phyloP scores from a whole-genome alignment of 2,888 invertebrate genomes.

The Chalcosyrphus nemorum region DNA sequence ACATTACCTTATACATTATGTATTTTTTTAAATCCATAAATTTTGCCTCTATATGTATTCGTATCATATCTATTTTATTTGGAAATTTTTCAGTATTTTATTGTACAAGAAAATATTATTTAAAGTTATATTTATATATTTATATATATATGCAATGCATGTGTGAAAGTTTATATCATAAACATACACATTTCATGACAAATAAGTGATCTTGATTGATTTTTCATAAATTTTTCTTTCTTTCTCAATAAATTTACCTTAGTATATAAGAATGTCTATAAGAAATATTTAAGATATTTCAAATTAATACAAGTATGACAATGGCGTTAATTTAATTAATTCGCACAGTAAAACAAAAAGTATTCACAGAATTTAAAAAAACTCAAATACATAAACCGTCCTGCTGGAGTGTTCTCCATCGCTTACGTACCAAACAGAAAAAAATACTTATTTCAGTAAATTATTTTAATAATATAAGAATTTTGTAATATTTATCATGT shows the following conservation, averaged over 20 bases:
- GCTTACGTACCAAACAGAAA: too few relatives aligned
- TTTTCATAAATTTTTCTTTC: background rate
- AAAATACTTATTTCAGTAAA: constrained; percentile 7
- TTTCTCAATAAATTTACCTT: constrained; percentile 15
- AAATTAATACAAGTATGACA: background rate
- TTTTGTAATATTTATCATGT: constrained; percentile 2
- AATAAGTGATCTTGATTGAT: constrained; percentile 3
- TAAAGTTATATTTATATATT: background rate
- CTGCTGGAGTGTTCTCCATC: background rate
- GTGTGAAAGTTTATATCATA: background rate
- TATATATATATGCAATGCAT: background rate
- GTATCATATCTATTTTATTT: constrained; percentile 23
- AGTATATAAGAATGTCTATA: background rate
- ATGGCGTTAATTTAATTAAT: too few relatives aligned
- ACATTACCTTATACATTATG: background rate
- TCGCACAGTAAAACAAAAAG: background rate
- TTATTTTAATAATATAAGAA: background rate
- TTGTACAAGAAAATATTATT: constrained; percentile 44
- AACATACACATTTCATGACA: constrained; percentile 21
- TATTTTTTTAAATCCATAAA: background rate
- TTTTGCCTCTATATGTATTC: background rate
- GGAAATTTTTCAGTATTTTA: constrained; percentile 20
- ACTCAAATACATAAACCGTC: background rate
- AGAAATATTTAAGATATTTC: background rate
- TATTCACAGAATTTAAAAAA: background rate